Percentiles rank a stretch among this genome's conserved stretches.
phyloP scores from a whole-genome alignment of 2,113 vertebrate genomes.

The Hydrochoerus hydrochaeris region DNA sequence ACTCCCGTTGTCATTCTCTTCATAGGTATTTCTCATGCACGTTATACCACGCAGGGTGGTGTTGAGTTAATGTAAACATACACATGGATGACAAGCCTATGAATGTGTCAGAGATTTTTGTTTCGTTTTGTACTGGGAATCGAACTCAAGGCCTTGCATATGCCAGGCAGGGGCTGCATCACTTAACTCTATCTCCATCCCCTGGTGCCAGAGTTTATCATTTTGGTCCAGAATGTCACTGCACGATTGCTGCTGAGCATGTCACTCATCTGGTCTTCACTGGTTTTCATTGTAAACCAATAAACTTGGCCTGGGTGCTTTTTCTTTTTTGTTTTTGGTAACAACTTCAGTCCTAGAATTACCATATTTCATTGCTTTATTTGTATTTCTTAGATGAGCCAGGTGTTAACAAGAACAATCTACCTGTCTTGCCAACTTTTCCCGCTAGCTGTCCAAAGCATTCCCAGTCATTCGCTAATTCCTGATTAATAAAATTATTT shows the following conservation, averaged over 20 bases:
- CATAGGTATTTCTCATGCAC: background rate
- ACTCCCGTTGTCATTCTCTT: background rate
- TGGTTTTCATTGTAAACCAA: background rate
- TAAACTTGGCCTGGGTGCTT: background rate
- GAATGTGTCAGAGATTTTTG: background rate
- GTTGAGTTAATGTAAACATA: background rate
- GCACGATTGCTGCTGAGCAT: background rate
- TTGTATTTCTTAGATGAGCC: background rate
- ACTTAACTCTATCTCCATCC: too few relatives aligned
- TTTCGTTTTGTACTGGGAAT: too few relatives aligned
- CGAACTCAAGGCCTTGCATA: too few relatives aligned
- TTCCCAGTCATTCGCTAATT: background rate
- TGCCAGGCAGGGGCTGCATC: too few relatives aligned
- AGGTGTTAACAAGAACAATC: background rate
- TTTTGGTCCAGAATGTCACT: background rate
- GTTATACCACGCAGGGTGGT: background rate
- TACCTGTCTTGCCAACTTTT: background rate
- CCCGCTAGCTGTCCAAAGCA: background rate
- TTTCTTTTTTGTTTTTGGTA: background rate
- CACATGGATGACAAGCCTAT: fast-evolving
- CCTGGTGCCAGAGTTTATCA: background rate
- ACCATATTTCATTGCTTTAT: background rate
- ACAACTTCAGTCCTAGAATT: background rate
- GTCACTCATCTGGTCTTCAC: background rate
- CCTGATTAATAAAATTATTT: background rate